Conservation (phyloP, 2,888 invertebrate genomes). For the Siphlonurus alternatus region DNA sequence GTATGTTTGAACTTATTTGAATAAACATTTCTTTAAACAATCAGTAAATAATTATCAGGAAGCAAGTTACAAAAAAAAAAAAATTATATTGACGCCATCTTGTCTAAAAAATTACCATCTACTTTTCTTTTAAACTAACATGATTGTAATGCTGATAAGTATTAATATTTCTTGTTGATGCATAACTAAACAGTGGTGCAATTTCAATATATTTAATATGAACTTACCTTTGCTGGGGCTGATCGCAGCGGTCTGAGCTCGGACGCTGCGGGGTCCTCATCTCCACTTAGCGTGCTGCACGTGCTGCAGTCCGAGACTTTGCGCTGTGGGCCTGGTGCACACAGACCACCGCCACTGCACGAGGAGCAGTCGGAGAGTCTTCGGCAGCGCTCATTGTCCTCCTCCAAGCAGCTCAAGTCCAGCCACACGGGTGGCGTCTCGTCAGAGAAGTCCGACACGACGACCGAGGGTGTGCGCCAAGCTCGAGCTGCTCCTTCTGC, state of each 20-base stretch:
- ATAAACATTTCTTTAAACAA: no score
- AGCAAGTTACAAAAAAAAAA: no score
- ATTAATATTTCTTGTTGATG: no score
- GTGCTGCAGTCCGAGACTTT: constrained; percentile 58
- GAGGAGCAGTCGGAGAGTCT: constrained; percentile 33
- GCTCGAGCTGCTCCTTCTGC: constrained; percentile 10
- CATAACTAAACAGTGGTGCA: no score
- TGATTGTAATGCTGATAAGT: no score
- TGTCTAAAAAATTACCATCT: no score
- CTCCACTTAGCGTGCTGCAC: constrained; percentile 54
- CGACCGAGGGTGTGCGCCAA: constrained; percentile 69
- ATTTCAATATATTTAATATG: no score
- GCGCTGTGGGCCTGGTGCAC: constrained; percentile 30
- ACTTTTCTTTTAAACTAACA: no score
- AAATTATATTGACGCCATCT: no score
- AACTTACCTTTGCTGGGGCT: not conserved
- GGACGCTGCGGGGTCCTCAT: constrained; percentile 33
- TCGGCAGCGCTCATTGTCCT: constrained; percentile 21
- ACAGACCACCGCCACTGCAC: not conserved
- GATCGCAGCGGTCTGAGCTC: not conserved
- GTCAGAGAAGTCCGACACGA: constrained; percentile 75
- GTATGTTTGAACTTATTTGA: no score
- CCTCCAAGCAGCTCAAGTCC: constrained; percentile 25
- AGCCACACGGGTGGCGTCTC: constrained; percentile 27
- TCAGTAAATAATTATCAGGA: no score